Evolutionary conservation across 1,140 invertebrate genomes (phyloP).

Genomic region (Pseudoatta argentina): DNA sequence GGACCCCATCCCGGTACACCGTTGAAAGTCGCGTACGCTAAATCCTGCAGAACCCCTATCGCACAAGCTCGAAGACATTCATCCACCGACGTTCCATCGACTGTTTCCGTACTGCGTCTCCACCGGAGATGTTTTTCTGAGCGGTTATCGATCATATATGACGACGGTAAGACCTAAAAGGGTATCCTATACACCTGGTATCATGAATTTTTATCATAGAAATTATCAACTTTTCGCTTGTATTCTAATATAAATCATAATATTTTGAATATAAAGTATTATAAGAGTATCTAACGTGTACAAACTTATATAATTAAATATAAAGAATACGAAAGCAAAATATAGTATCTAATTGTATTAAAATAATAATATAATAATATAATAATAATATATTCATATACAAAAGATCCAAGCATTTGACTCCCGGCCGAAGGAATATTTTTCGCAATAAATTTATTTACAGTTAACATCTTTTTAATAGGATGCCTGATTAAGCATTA

Average conservation of each 20-base stretch:
- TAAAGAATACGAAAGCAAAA: neutral
- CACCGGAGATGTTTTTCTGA: conserved; percentile 72
- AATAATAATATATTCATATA: neutral
- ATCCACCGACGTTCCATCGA: conserved; percentile 64
- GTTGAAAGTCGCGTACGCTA: conserved; percentile 57
- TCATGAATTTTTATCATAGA: conserved; percentile 24
- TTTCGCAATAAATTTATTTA: too few species aligned
- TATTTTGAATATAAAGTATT: neutral
- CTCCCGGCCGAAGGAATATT: too few species aligned
- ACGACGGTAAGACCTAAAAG: conserved; percentile 6
- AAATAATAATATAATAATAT: neutral
- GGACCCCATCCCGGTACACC: conserved; percentile 32
- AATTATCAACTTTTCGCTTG: neutral
- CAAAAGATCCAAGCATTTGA: too few species aligned
- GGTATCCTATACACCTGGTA: neutral
- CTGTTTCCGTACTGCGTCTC: conserved; percentile 60
- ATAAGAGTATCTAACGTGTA: neutral
- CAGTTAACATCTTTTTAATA: too few species aligned
- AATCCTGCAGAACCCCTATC: conserved; percentile 63
- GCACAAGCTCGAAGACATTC: conserved; percentile 66
- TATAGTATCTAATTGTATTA: neutral
- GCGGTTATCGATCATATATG: conserved; percentile 70
- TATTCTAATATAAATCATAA: neutral
- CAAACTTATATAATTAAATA: conserved; percentile 1
- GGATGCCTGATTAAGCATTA: too few species aligned